Evolutionary conservation across 2,888 invertebrate genomes (phyloP).

Genomic region (Morinoia aosen): DNA sequence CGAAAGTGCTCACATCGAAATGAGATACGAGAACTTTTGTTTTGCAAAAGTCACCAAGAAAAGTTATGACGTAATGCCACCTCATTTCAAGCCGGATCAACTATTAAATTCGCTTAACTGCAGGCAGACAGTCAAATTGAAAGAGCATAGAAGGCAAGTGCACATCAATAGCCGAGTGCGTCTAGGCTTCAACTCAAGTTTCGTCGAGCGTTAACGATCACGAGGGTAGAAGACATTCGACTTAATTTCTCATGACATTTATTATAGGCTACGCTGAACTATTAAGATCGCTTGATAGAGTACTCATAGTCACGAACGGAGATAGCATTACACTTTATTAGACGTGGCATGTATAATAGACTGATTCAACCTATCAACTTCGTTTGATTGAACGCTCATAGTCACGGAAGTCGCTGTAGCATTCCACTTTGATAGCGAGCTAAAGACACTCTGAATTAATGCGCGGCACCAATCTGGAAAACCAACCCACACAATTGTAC

Average conservation of each 20-base stretch:
- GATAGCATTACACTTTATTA: slow-evolving; percentile 17
- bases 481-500: not conserved
- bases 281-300: not conserved
- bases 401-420: not conserved
- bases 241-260: not conserved
- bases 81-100: not conserved
- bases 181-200: slow-evolving; percentile 1
- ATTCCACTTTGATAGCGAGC: not conserved
- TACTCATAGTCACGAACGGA: not conserved
- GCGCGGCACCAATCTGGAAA: not conserved
- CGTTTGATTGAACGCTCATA: not conserved
- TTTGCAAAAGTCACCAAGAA: slow-evolving; percentile 17
- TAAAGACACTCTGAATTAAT: not conserved
- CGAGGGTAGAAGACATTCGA: not conserved
- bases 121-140: not conserved
- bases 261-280: not conserved
- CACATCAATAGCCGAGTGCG: not conserved
- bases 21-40: slow-evolving; percentile 17
- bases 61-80: not conserved
- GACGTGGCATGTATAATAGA: not conserved
- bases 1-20: not conserved
- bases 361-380: slow-evolving; percentile 3
- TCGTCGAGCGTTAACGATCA: not conserved
- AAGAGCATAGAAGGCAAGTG: not conserved
- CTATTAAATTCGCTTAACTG: not conserved